Base-by-base conservation (phyloP, 2,797 vertebrate genomes). In the Takifugu ocellatus region DNA sequence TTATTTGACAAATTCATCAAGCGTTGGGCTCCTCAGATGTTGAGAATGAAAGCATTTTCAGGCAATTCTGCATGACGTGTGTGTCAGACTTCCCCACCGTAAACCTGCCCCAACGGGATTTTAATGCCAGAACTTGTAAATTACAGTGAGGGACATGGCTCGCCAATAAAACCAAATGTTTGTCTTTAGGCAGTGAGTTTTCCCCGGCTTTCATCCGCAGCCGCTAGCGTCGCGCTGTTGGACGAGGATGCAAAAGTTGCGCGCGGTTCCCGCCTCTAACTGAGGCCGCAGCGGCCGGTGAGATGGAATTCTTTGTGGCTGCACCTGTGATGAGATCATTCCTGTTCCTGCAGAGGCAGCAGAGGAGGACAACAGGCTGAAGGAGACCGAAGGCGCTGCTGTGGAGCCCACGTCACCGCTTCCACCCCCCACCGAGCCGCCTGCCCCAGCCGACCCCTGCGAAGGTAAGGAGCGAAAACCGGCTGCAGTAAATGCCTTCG, bases 311-410 rank as follows among this genome's bases (percentile, higher is more conserved):
- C 44, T 57, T 79, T 63, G 79, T 84, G 79, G 59, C 58, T 70
- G 62, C 59, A 54, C 56, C 67, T 66, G 15, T 72, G 73, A 73
- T 74, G 69, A 70, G 56, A 53, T 69, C 72, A 26, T 75, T 78
- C 56, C 21, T 84, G 67, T 80, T 66, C 56, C 55, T 65, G 61
- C 80, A 90, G 89, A 86, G 74, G 69, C 53, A 6, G 15, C 48
- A 69, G 82, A 84, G 5, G 85, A 88, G 56, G 88, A 91, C 71
- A 89, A 90, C 83, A 62, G 59, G 36, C 79, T 91, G 72, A 81
- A 51, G 53, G 89, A 89, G 65, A 72, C 83, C 42, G 70, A 78
- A 49, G 61, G 70, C 59, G 60, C 12, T 2, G 65, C 54, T 1
- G 67, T 5, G 16, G 62, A 77, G 65, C 61, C 78, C 47, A 77